Evolutionary conservation across 1,140 invertebrate genomes (phyloP).

Genomic region (Portunus trituberculatus): DNA sequence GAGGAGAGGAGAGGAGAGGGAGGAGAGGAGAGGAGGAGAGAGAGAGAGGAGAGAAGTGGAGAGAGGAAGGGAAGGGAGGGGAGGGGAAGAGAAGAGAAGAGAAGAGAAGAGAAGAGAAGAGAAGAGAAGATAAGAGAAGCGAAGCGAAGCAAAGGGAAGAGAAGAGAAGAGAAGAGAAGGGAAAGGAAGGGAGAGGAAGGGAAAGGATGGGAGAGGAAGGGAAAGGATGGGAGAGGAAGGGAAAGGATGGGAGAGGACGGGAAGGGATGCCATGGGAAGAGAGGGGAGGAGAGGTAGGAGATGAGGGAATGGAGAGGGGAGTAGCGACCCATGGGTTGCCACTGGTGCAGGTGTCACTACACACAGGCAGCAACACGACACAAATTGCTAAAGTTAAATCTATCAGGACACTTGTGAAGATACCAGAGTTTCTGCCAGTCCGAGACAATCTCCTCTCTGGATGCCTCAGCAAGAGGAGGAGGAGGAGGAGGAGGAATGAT

Average conservation of each 20-base stretch:
- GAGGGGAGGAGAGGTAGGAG: not conserved
- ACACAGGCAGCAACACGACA: not conserved
- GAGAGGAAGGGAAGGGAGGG: not conserved
- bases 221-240: not conserved
- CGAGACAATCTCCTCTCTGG: not conserved
- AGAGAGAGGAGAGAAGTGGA: not conserved
- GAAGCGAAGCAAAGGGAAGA: no score
- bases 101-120: not conserved
- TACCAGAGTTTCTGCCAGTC: no score
- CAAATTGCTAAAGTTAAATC: conserved; percentile 41
- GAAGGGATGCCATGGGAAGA: not conserved
- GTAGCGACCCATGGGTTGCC: not conserved
- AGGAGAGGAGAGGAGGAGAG: not conserved
- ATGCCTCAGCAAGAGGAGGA: not conserved
- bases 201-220: no score
- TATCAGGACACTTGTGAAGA: conserved; percentile 35
- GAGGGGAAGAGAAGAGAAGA: not conserved
- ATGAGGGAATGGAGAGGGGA: not conserved
- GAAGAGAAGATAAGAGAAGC: no score
- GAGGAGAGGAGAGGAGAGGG: not conserved
- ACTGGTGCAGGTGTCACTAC: not conserved
- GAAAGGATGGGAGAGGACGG: not conserved
- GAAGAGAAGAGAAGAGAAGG: no score
- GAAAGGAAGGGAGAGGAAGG: not conserved
- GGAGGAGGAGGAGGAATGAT: not conserved